These are phyloP conservation scores for Corythoichthys intestinalis DNA, from an alignment of 2,113 vertebrate genomes.

Conservation along the genomic window DNA sequence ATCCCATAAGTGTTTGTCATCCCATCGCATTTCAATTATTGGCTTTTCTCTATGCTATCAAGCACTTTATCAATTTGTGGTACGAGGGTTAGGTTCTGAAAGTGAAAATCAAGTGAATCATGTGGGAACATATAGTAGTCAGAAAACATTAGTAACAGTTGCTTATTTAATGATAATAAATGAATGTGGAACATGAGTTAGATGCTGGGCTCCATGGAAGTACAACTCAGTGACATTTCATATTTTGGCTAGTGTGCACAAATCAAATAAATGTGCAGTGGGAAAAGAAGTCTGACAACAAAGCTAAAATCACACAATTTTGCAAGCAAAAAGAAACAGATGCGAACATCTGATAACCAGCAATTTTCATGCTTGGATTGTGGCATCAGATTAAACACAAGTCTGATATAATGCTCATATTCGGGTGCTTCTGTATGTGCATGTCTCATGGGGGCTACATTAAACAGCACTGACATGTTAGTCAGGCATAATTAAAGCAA, in stretches of 20 bases:
- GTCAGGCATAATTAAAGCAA: conserved; percentile 1
- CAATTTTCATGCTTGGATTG: conserved; percentile 15
- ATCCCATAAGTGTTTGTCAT: too few species aligned
- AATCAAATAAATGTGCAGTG: neutral
- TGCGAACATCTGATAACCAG: conserved; percentile 28
- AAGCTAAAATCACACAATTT: conserved; percentile 9
- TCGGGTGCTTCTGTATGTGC: conserved; percentile 22
- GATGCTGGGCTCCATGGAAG: too few species aligned
- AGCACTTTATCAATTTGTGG: too few species aligned
- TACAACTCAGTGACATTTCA: neutral
- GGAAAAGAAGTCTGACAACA: neutral
- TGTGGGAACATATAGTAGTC: too few species aligned
- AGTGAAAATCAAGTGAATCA: too few species aligned
- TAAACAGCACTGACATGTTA: conserved; percentile 12
- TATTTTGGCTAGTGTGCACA: neutral
- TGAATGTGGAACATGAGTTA: too few species aligned
- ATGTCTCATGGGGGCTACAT: neutral
- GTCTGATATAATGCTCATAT: conserved; percentile 20
- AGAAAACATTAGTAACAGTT: too few species aligned
- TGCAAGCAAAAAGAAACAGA: conserved; percentile 23
- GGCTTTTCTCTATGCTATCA: too few species aligned
- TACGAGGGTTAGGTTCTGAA: too few species aligned
- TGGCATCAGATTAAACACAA: conserved; percentile 11
- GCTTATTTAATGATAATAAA: too few species aligned
- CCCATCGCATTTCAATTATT: too few species aligned